These are phyloP conservation scores for Apamea crenata DNA, from an alignment of 2,888 invertebrate species.

Conservation along the genomic window DNA sequence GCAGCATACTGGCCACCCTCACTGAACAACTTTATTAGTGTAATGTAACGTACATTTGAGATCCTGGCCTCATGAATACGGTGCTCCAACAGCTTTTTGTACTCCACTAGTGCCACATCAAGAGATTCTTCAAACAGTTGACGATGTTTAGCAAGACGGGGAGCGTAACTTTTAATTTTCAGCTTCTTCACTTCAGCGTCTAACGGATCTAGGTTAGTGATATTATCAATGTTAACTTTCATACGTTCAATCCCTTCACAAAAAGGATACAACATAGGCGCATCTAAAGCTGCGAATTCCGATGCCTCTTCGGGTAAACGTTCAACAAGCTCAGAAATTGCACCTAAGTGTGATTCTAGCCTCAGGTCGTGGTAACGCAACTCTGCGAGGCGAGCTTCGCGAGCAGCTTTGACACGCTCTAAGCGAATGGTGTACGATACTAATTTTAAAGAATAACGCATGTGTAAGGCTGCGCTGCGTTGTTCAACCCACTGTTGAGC, in stretches of 20 bases:
- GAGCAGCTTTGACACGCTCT: conserved; percentile 79
- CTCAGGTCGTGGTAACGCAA: conserved; percentile 78
- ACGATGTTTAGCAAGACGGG: conserved; percentile 77
- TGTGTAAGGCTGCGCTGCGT: conserved; percentile 73
- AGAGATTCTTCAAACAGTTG: conserved; percentile 79
- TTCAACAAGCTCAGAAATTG: conserved; percentile 75
- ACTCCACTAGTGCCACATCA: conserved; percentile 68
- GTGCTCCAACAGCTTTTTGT: conserved; percentile 73
- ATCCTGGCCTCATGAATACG: conserved; percentile 82
- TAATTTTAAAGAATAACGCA: conserved; percentile 81
- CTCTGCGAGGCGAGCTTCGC: conserved; percentile 76
- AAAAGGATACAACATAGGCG: conserved; percentile 79
- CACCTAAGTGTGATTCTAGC: conserved; percentile 79
- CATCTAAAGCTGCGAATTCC: conserved; percentile 73
- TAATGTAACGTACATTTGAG: conserved; percentile 80
- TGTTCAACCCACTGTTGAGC: conserved; percentile 81
- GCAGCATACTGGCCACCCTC: conserved; percentile 81
- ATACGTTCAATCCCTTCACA: conserved; percentile 74
- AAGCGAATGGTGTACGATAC: conserved; percentile 79
- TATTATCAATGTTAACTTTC: conserved; percentile 70
- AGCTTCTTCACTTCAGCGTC: conserved; percentile 76
- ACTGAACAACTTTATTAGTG: conserved; percentile 76
- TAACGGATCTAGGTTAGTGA: conserved; percentile 67
- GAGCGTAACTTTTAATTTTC: conserved; percentile 81
- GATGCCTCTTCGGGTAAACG: conserved; percentile 74